Percentiles rank a stretch among this genome's conserved stretches.
phyloP scores from a whole-genome alignment of 2,797 vertebrate species.

The Crocidura indochinensis region DNA sequence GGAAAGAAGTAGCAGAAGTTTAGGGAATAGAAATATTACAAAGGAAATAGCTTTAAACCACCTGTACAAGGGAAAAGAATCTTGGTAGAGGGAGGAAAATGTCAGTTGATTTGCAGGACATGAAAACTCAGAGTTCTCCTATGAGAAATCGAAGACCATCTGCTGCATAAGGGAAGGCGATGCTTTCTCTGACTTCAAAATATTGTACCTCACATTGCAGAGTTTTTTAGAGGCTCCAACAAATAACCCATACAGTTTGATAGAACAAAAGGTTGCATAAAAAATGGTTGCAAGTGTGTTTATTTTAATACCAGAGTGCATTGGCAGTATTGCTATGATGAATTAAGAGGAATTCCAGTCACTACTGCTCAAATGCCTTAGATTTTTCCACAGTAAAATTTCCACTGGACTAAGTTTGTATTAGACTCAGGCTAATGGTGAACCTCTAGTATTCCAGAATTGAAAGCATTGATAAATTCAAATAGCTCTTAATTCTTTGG shows the following conservation, averaged over 20 bases:
- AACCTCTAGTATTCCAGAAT: slow-evolving; percentile 63
- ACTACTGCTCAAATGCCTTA: slow-evolving; percentile 19
- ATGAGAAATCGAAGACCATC: background rate
- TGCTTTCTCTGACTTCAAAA: slow-evolving; percentile 1
- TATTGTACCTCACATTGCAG: background rate
- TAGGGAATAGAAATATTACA: background rate
- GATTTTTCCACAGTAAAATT: slow-evolving; percentile 13
- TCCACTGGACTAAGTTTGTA: slow-evolving; percentile 67
- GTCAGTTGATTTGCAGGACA: background rate
- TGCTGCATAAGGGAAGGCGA: background rate
- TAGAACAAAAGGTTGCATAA: background rate
- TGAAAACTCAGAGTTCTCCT: background rate
- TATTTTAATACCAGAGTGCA: background rate
- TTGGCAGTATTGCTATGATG: background rate
- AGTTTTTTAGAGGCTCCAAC: background rate
- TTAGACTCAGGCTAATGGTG: slow-evolving; percentile 66
- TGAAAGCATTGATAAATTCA: slow-evolving; percentile 61
- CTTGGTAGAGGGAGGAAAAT: background rate
- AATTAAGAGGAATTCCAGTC: background rate
- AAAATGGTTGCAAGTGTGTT: background rate
- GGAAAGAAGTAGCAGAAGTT: background rate
- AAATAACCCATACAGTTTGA: background rate
- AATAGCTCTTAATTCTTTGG: slow-evolving; percentile 54
- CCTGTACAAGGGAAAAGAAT: background rate
- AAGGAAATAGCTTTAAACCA: background rate